Evolutionary conservation across 2,113 vertebrate species (phyloP).

Genomic region (Hippocampus mohnikei): DNA sequence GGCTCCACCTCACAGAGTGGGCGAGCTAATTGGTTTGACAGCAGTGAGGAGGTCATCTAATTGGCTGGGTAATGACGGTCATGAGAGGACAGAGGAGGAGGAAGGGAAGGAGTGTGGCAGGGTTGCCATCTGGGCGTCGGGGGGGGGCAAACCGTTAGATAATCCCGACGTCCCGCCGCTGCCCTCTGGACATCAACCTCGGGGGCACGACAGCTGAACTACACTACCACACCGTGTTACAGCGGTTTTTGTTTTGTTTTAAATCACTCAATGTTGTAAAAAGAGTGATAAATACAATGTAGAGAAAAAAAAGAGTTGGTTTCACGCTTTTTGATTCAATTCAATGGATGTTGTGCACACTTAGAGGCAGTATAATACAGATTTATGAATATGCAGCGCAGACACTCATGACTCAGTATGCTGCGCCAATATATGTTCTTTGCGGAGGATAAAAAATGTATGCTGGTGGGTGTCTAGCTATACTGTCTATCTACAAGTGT

Average conservation of each 20-base stretch:
- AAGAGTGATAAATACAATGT: not conserved
- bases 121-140: conserved; percentile 61
- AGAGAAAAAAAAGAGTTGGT: no score
- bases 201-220: conserved; percentile 48
- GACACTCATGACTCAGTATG: no score
- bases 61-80: conserved; percentile 64
- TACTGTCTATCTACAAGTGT: no score
- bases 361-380: no score
- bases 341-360: no score
- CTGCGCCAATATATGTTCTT: no score
- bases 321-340: no score
- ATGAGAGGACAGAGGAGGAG: conserved; percentile 18
- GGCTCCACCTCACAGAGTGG: conserved; percentile 35
- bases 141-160: conserved; percentile 57
- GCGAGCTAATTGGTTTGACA: conserved; percentile 59
- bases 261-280: not conserved
- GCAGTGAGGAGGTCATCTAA: conserved; percentile 50
- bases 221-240: not conserved
- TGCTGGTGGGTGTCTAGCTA: no score
- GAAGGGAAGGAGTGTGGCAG: conserved; percentile 55
- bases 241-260: not conserved
- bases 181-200: conserved; percentile 26
- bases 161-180: conserved; percentile 40
- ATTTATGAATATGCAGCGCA: no score
- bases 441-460: no score